phyloP scores from a whole-genome alignment of 2,797 vertebrate species.

The Danio kyathit region DNA sequence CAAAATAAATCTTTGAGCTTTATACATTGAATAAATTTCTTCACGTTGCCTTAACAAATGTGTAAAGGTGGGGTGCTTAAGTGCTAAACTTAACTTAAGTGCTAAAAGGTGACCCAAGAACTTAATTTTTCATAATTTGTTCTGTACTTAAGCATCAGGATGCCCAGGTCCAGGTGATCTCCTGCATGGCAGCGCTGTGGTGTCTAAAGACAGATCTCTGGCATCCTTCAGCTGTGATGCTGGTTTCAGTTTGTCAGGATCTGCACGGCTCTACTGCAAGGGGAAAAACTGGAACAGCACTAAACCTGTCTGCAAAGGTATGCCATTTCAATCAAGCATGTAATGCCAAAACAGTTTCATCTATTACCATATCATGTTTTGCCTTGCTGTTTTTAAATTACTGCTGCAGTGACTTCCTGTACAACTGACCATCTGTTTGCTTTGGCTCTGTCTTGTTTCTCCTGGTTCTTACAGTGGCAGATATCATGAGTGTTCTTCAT shows the following conservation, averaged over 20 bases:
- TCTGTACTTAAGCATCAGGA: conserved; percentile 66
- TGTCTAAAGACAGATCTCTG: conserved; percentile 70
- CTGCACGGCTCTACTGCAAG: conserved; percentile 74
- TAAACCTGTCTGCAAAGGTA: conserved; percentile 77
- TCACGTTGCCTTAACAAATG: no score
- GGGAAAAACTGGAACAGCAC: conserved; percentile 75
- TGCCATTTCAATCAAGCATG: not conserved
- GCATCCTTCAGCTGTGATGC: conserved; percentile 70
- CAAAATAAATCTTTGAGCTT: no score
- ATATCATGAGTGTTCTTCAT: conserved; percentile 68
- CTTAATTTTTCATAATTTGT: not conserved
- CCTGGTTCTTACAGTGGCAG: conserved; percentile 65
- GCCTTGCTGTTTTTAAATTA: not conserved
- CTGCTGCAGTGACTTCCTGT: conserved; percentile 6
- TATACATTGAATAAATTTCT: no score
- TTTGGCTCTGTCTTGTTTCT: not conserved
- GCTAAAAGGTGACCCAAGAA: no score
- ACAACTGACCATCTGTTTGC: conserved; percentile 10
- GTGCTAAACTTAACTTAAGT: no score
- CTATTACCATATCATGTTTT: not conserved
- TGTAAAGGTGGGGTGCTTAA: no score
- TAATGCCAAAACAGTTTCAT: not conserved
- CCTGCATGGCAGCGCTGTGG: conserved; percentile 65
- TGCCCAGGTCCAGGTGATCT: conserved; percentile 66
- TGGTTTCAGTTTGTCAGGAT: conserved; percentile 73